A percentile compares a stretch with the other conserved stretches of the same genome.
Conservation (phyloP, 2,888 invertebrate genomes). For the Parnassius apollo region DNA sequence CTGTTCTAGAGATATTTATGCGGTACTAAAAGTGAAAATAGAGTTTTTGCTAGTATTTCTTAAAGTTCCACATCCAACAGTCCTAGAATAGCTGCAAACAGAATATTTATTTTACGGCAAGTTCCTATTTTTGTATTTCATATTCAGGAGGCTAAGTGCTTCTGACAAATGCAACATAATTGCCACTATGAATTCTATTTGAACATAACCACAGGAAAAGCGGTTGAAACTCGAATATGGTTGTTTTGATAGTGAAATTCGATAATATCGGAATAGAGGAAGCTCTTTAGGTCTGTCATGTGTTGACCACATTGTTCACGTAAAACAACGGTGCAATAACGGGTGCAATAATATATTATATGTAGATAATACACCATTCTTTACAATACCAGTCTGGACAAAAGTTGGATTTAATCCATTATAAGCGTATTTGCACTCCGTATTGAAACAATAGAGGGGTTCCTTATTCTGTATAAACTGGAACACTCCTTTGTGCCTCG, state of each 20-base stretch:
- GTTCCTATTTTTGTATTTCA: neutral
- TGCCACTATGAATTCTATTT: constrained; percentile 41
- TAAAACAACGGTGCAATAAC: neutral
- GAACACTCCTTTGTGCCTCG: too few relatives aligned
- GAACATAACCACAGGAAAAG: constrained; percentile 40
- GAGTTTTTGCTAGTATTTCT: neutral
- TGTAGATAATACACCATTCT: neutral
- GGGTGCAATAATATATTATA: neutral
- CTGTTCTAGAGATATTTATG: neutral
- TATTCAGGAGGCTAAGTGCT: constrained; percentile 21
- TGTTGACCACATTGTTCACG: neutral
- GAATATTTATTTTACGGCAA: neutral
- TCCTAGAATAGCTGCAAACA: neutral
- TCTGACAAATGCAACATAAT: constrained; percentile 33
- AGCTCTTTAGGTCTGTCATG: constrained; percentile 33
- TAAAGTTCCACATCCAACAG: neutral
- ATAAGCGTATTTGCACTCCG: too few relatives aligned
- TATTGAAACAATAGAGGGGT: too few relatives aligned
- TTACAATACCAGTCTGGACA: neutral
- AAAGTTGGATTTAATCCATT: too few relatives aligned
- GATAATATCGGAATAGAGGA: constrained; percentile 46
- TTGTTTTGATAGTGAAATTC: constrained; percentile 46
- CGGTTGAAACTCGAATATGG: constrained; percentile 39
- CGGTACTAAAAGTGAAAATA: neutral
- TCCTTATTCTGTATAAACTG: too few relatives aligned